Base-by-base conservation (phyloP, 2,113 vertebrate genomes). In the Gnathonemus longibarbis region DNA sequence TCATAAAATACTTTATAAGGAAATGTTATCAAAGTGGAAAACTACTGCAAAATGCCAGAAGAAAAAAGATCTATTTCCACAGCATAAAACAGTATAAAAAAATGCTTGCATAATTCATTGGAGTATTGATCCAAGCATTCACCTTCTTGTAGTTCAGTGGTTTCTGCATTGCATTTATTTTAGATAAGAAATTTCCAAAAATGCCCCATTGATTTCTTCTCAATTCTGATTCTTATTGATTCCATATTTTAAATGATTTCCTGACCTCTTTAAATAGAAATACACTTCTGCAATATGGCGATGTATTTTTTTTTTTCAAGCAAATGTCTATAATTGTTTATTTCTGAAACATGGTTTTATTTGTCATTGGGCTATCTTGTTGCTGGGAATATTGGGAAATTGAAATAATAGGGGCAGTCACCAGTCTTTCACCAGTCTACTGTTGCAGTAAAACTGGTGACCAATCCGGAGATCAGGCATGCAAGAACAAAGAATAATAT, bases 131-230 rank as follows among this genome's bases (percentile, higher is more conserved):
- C 70, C 10, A 83, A 80, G 31, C 3, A 77, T 74, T 48, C 58
- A 27, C 58, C 58, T 66, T 42, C 45, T 83, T 80, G 46, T 50
- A 39, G 27, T 89, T 89, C 66, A 35, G 66, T 19, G 70, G 46
- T 89, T 89, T 48, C 46, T 89, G 66, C 46, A 48, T 74, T 89
- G 62, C 66, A 89, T 24, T 83, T 52, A 89, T 83, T 89, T 89
- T 53, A 52, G 46, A 77, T 77, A 58, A 89, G 88, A 89, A 46
- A 50, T 89, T 89, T 88, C 39, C 49, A 88, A 88, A 88, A 66
- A 88, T 66, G 56, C 13, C 9, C 8, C 24, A 46, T 46, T 42
- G 46, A 87, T 87, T 87, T 87, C 24, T 87, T 87, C 46, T 84
- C 11, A 13, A 74, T 74, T 74, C 66, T 74, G 66, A 74, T 74